A percentile compares a stretch with the other conserved stretches of the same genome.
Evolutionary conservation across 2,797 vertebrate genomes (phyloP).

Genomic region (Dermochelys coriacea): DNA sequence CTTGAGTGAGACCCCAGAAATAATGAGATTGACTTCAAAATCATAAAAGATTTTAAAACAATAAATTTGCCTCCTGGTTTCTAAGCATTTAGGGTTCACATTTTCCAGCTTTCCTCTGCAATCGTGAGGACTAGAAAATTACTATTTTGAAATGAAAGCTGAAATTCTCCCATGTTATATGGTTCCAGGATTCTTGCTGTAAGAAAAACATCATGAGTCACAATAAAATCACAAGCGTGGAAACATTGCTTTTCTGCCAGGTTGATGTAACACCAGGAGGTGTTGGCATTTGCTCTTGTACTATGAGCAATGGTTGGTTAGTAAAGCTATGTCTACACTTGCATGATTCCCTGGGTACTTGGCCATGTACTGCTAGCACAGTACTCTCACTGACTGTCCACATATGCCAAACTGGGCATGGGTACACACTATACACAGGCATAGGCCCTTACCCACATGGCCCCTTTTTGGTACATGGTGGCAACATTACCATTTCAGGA

Average conservation of each 20-base stretch:
- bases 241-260: background rate
- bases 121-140: background rate
- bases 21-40: background rate
- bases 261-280: background rate
- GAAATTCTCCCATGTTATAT: background rate
- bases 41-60: background rate
- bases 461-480: background rate
- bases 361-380: background rate
- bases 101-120: background rate
- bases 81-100: background rate
- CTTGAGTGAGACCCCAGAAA: background rate
- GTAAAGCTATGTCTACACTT: background rate
- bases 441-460: background rate
- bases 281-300: background rate
- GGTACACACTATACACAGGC: background rate
- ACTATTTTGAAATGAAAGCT: background rate
- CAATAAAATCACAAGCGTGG: background rate
- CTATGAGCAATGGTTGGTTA: background rate
- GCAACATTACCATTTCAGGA: no score
- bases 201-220: background rate
- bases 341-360: background rate
- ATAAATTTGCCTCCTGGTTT: background rate
- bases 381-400: background rate
- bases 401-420: background rate
- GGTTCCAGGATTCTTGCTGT: background rate